Conservation (phyloP, 2,888 invertebrate species). For the Lepidocyrtoides sp. region DNA sequence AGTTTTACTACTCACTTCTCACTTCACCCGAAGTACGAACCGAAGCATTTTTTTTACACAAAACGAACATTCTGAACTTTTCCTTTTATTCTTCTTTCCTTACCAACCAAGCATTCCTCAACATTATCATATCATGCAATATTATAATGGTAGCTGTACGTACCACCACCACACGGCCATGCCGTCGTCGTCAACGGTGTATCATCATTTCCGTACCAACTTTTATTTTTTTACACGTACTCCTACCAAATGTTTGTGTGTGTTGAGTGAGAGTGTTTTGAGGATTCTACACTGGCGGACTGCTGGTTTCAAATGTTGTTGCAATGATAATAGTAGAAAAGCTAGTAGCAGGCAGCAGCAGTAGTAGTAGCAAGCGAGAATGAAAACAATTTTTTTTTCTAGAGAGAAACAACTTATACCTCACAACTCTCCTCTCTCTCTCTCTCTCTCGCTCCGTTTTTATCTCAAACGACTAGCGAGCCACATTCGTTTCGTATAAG, state of each 20-base stretch:
- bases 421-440: not conserved
- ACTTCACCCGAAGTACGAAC: slow-evolving; percentile 54
- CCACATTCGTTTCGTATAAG: slow-evolving; percentile 38
- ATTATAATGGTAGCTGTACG: not conserved
- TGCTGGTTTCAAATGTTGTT: no score
- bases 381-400: not conserved
- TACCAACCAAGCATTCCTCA: not conserved
- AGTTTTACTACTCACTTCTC: not conserved
- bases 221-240: slow-evolving; percentile 11
- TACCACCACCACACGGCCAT: not conserved
- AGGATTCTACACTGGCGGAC: not conserved
- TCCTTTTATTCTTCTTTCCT: slow-evolving; percentile 35
- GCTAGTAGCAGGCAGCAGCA: not conserved
- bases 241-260: not conserved
- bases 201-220: slow-evolving; percentile 26
- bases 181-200: not conserved
- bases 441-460: not conserved
- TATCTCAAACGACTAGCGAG: slow-evolving; percentile 9
- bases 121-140: not conserved
- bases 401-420: slow-evolving; percentile 35
- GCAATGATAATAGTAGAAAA: slow-evolving; percentile 20
- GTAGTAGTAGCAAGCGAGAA: slow-evolving; percentile 21
- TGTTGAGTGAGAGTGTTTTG: not conserved
- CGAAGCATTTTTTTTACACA: slow-evolving; percentile 37
- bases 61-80: slow-evolving; percentile 23